Evolutionary conservation across 2,888 invertebrate species (phyloP), one percentile per base, ranked within the genome.

Genomic region (Himalopsyche anomala): DNA sequence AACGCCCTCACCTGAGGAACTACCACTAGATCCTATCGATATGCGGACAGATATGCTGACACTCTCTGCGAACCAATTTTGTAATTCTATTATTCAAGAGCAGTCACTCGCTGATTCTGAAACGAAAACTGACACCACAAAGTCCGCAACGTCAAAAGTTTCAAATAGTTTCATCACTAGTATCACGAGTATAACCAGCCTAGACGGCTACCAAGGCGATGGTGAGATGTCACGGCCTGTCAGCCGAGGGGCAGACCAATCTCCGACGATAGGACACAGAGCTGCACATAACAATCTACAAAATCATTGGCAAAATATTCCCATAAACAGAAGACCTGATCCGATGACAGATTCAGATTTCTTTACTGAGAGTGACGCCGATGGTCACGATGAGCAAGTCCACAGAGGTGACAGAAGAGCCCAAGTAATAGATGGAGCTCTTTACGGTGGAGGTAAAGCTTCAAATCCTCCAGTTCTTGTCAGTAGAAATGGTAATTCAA

Each of bases 201-300:
- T 98, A 89, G 98, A 98, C 91, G 98, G 98, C 74, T 98, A 98
- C 92, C 98, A 98, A 92, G 98, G 98, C 12, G 97, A 97, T 91
- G 97, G 97, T 6, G 97, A 97, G 92, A 97, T 97, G 95, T 97
- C 97, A 40, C 94, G 97, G 87, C 97, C 97, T 0, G 97, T 96
- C 0, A 97, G 97, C 89, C 94, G 97, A 88, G 96, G 96, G 81
- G 96, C 96, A 55, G 96, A 97, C 90, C 96, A 96, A 90, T 96
- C 96, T 5, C 94, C 95, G 6, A 92, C 94, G 82, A 94, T 94
- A 89, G 94, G 92, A 17, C 92, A 94, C 84, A 90, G 93, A 88
- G 93, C 92, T 89, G 93, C 94, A 89, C 62, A 62, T 62, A 93
- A 91, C 36, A 93, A 91, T 38, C 91, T 93, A 87, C 93, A 93